Base-by-base conservation (phyloP, 2,888 invertebrate species). In the Syrista parreyssii region DNA sequence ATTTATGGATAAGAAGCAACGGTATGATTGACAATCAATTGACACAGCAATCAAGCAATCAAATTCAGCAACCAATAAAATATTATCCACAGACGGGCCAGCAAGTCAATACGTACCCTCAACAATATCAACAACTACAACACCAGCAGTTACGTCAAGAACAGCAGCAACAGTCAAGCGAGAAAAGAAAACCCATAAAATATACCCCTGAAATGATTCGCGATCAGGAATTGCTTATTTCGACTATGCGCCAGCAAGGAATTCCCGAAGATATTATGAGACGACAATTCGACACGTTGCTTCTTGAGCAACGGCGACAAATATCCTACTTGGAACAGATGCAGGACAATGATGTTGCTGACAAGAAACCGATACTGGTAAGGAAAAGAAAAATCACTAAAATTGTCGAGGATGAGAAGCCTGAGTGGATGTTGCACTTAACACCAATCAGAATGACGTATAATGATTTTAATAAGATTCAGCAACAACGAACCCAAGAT, bases 341-440 rank as follows among this genome's bases (percentile, higher is more conserved):
- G 9, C 31, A 69, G 1, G 77, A 77, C 30, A 73, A 78, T 0
- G 11, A 33, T 0, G 12, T 33, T 0, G 72, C 75, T 12, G 74
- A 74, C 0, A 75, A 73, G 23, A 77, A 35, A 33, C 33, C 76
- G 0, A 34, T n/a, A 6, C 12, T n/a, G 1, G 11, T 33, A 34
- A 9, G 15, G 11, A 80, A 79, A 12, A 82, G 73, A 33, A 81
- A 35, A 36, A 79, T 73, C 12, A 74, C 78, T 12, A 78, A 73
- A 15, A 76, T 79, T 3, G 72, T 76, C 6, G 79, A 80, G 12
- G 86, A 88, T 33, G 87, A 85, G n/a, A 89, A 89, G 72, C 89
- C 89, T 0, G 88, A 89, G 32, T 89, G 89, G 89, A 89, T 89
- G 89, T n/a, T 82, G 23, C 87, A 86, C 30, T 82, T 89, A 11